Conservation (phyloP, 2,113 vertebrate species). For the Scatophagus argus region DNA sequence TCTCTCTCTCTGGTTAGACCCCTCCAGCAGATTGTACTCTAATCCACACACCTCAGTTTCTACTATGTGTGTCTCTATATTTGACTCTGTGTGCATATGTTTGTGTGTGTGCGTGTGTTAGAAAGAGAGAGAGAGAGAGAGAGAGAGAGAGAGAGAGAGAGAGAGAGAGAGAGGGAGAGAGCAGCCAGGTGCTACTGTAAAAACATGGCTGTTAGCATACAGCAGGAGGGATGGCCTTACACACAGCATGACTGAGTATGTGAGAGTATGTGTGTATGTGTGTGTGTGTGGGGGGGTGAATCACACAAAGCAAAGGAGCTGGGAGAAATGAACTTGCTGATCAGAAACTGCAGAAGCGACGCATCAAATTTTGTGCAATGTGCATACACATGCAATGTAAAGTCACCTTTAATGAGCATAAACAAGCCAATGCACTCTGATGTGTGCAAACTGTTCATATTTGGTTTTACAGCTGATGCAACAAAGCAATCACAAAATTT, state of each 20-base stretch:
- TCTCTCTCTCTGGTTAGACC: slow-evolving; percentile 55
- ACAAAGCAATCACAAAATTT: background rate
- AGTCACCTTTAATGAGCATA: background rate
- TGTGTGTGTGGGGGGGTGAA: background rate
- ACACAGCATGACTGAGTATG: slow-evolving; percentile 36
- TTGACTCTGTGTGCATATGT: background rate
- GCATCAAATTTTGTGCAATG: background rate
- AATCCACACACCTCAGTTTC: slow-evolving; percentile 63
- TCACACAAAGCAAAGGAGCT: background rate
- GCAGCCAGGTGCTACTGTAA: slow-evolving; percentile 14
- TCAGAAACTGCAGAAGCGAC: background rate
- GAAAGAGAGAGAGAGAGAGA: background rate
- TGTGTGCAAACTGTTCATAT: background rate
- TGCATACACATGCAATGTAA: background rate
- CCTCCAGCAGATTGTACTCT: slow-evolving; percentile 57
- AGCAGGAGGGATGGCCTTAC: slow-evolving; percentile 57
- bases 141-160: background rate
- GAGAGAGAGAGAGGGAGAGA: background rate
- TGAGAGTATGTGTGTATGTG: background rate
- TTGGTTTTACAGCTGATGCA: background rate
- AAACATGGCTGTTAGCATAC: slow-evolving; percentile 49
- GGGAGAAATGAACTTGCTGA: background rate
- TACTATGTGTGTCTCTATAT: background rate
- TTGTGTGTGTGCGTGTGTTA: background rate
- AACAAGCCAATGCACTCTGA: background rate